Percentiles rank a stretch among this genome's conserved stretches.
Evolutionary conservation across 2,888 invertebrate species (phyloP).

Genomic region (Oscheius sp.): DNA sequence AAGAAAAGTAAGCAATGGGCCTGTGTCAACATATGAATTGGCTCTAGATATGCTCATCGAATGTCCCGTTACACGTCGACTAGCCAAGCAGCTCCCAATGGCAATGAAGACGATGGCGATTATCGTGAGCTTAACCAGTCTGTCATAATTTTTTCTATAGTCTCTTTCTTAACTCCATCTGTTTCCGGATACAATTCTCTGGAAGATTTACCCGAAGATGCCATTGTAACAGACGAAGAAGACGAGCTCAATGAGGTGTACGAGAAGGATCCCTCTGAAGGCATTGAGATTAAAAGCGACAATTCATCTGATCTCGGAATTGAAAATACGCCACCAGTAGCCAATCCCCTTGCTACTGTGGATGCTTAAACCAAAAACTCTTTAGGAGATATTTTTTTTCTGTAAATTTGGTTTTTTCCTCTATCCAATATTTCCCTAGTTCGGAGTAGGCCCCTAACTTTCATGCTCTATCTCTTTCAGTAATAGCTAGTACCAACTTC

Average conservation of each 20-base stretch:
- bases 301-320: conserved; percentile 31
- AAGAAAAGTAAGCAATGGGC: conserved; percentile 50
- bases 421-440: no score
- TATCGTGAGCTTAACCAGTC: conserved; percentile 1
- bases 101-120: conserved; percentile 36
- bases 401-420: conserved; percentile 23
- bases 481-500: neutral
- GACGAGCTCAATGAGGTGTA: conserved; percentile 15
- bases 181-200: conserved; percentile 56
- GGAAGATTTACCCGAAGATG: conserved; percentile 59
- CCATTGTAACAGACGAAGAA: conserved; percentile 47
- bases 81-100: conserved; percentile 41
- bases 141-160: neutral
- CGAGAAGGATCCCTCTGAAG: neutral
- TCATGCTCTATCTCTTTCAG: no score
- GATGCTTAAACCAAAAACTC: conserved; percentile 9
- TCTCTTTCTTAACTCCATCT: conserved; percentile 43
- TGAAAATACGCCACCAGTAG: conserved; percentile 22
- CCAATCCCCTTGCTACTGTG: conserved; percentile 8
- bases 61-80: conserved; percentile 59
- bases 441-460: neutral
- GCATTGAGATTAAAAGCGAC: conserved; percentile 27
- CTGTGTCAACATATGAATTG: neutral
- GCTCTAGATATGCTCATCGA: conserved; percentile 48
- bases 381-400: conserved; percentile 23